Evolutionary conservation across 2,888 invertebrate genomes (phyloP).

Genomic region (Oscheius sp.): DNA sequence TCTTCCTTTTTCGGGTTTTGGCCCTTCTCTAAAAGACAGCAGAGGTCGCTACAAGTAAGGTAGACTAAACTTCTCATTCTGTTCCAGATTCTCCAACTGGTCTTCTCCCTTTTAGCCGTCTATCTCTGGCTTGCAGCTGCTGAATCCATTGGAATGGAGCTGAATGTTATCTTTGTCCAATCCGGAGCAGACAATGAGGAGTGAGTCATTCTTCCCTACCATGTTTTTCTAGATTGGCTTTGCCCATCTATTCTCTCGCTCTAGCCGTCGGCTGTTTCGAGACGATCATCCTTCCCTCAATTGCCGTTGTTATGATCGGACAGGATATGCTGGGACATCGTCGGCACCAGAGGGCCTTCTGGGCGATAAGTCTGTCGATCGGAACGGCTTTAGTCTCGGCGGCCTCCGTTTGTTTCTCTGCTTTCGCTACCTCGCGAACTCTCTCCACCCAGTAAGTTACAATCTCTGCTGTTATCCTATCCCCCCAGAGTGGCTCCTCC

Average conservation of each 20-base stretch:
- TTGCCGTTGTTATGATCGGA: constrained; percentile 30
- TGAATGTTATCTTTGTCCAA: constrained; percentile 39
- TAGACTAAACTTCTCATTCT: not conserved
- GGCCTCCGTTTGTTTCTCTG: constrained; percentile 24
- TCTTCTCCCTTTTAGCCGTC: constrained; percentile 35
- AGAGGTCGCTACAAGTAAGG: constrained; percentile 13
- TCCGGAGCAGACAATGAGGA: constrained; percentile 27
- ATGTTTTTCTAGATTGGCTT: constrained; percentile 1
- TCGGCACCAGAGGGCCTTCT: constrained; percentile 1
- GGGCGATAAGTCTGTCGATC: constrained; percentile 4
- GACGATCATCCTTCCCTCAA: constrained; percentile 37
- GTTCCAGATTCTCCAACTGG: constrained; percentile 36
- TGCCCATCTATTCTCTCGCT: constrained; percentile 29
- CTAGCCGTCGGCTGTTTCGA: constrained; percentile 44
- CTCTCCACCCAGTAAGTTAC: constrained; percentile 17
- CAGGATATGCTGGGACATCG: constrained; percentile 6
- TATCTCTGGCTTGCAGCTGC: constrained; percentile 41
- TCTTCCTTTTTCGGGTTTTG: constrained; percentile 42
- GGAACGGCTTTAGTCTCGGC: constrained; percentile 23
- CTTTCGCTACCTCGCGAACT: constrained; percentile 25
- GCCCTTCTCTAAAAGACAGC: constrained; percentile 29
- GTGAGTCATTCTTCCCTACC: constrained; percentile 8
- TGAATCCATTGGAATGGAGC: constrained; percentile 32
- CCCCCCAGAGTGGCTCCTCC: constrained; percentile 9
- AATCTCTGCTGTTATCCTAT: not conserved